Evolutionary conservation across 2,797 vertebrate genomes (phyloP).

Genomic region (Girardinus metallicus): DNA sequence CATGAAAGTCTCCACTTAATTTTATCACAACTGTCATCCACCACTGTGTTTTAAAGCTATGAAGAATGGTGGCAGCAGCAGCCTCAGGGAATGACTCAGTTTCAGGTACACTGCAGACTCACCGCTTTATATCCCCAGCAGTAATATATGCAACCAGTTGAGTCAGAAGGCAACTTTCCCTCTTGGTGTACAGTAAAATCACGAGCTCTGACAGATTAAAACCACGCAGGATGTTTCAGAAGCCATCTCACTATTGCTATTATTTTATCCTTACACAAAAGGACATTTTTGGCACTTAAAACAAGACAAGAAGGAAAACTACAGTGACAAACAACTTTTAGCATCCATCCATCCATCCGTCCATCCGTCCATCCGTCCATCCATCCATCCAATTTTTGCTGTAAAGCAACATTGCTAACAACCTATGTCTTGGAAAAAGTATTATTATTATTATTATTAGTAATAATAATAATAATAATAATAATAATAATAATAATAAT

Average conservation of each 20-base stretch:
- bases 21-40: conserved; percentile 23
- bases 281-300: background rate
- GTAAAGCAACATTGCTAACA: too few species aligned
- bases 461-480: too few species aligned
- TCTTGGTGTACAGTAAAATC: conserved; percentile 9
- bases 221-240: background rate
- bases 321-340: background rate
- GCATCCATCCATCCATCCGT: background rate
- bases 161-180: conserved; percentile 24
- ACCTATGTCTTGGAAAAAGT: too few species aligned
- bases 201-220: conserved; percentile 8
- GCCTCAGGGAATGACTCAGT: conserved; percentile 30
- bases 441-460: too few species aligned
- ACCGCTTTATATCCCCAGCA: background rate
- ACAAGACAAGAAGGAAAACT: background rate
- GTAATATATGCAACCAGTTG: background rate
- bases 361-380: too few species aligned
- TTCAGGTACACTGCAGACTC: conserved; percentile 27
- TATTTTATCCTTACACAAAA: background rate
- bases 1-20: conserved; percentile 1
- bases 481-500: too few species aligned
- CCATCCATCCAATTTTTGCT: too few species aligned
- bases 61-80: background rate
- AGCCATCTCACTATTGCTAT: background rate
- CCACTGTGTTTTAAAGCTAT: conserved; percentile 19